Evolutionary conservation across 92 coral and sea anemone species (phyloP).

Genomic region (Epizoanthus stellaris): DNA sequence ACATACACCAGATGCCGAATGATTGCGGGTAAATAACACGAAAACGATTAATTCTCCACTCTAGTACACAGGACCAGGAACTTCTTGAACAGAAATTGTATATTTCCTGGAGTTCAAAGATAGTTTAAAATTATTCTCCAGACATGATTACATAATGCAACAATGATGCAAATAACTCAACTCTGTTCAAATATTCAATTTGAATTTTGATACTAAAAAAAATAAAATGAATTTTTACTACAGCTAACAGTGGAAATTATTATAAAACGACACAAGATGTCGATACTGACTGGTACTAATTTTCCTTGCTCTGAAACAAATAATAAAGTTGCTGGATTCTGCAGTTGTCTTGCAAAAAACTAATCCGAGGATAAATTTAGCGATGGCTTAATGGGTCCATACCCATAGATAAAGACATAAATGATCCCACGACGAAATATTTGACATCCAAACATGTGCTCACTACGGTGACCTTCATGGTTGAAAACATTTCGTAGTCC

Average conservation of each 20-base stretch:
- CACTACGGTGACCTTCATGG: constrained; percentile 17
- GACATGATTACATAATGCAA: constrained; percentile 20
- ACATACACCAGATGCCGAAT: constrained; percentile 11
- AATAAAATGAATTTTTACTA: neutral
- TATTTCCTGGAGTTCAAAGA: constrained; percentile 44
- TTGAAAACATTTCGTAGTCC: neutral
- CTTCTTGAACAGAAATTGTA: constrained; percentile 24
- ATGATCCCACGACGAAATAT: neutral
- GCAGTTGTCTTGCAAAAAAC: constrained; percentile 4
- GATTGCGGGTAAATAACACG: constrained; percentile 13
- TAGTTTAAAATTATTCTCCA: constrained; percentile 10
- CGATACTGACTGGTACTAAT: neutral
- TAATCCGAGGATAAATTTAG: constrained; percentile 34
- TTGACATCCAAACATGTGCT: constrained; percentile 45
- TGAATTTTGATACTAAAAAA: neutral
- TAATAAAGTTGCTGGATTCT: neutral
- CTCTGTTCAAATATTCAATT: neutral
- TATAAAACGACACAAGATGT: too few species aligned
- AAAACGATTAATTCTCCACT: constrained; percentile 19
- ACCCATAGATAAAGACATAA: constrained; percentile 19
- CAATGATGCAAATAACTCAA: neutral
- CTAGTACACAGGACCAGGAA: constrained; percentile 18
- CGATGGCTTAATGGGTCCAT: constrained; percentile 15
- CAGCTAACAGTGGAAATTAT: neutral
- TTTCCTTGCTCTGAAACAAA: neutral